Base-by-base conservation (phyloP, 2,888 invertebrate genomes). In the Orchestes rusci region DNA sequence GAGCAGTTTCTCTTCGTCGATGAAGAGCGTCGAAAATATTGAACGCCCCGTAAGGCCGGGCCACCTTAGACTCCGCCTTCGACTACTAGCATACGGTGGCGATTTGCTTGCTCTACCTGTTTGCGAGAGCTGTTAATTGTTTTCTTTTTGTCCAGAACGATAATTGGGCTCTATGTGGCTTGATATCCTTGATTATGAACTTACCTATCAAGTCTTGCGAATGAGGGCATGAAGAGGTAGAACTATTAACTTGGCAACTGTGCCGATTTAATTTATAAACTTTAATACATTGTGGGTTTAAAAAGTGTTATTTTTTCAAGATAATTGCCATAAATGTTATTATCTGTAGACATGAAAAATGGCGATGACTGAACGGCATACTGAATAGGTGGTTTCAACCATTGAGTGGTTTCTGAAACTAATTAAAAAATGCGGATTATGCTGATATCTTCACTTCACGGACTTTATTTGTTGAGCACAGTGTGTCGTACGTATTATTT, bases 51-150 rank as follows among this genome's bases (percentile, higher is more conserved):
- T 15, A 31, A 50, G 50, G 45, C 16, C 54, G 38, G 50, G 34
- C 16, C 15, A 10, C 10, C 2, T 2, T 7, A 16, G 17, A 43
- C 42, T 37, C 37, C 55, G 51, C 56, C 56, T 34, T 12, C 12
- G 27, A 34, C 19, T 13, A n/a, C 17, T 20, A 35, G 42, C 57
- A 42, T 41, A 39, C 39, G 44, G 44, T 48, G 36, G 36, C 44
- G 45, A 45, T 48, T 48, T 48, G 48, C 48, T 50, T 29, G 47
- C 52, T 51, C 45, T 52, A 53, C 54, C 55, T 53, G 54, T 55
- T 57, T 56, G 54, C 54, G 55, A n/a, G n/a, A 56, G 58, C 54
- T 57, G 56, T 53, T 48, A 53, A 50, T 53, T 54, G 45, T 56
- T 56, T 57, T 56, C 48, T 53, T 57, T 57, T 54, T 54, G 54